Evolutionary conservation across 2,888 invertebrate genomes (phyloP), one percentile per base, ranked within the genome.

Genomic region (Brachyptera risi): DNA sequence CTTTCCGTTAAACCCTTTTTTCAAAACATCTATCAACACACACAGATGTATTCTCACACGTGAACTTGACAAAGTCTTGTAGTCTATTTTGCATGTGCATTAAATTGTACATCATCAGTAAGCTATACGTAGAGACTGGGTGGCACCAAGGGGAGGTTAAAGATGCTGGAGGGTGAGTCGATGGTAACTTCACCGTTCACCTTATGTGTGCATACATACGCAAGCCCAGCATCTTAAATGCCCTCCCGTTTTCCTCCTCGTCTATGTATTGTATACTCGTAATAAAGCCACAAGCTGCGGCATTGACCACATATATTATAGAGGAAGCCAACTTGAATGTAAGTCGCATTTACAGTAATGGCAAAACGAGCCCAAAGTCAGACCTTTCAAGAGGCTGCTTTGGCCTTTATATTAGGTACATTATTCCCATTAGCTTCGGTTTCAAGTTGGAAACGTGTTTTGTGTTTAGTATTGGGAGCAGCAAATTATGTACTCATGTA

Each of bases 341-440:
- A 62, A 62, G 62, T 62, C 59, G 62, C 62, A 56, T 62, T 62
- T 62, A 56, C 62, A 21, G 54, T 54, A 54, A 54, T 37, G 54
- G 54, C 54, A 19, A 35, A 37, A 19, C 54, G 19, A 31, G 35
- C 7, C 31, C 17, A 37, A 37, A 37, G 23, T 35, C 37, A 54
- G 4, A 19, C 54, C 35, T 24, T 23, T 47, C 24, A 24, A 21
- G 47, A 21, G 23, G n/a, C n/a, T 47, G 47, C 21, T 47, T 3
- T 23, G 35, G 37, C 2, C 37, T 13, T 13, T 51, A 35, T 51
- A 54, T 37, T 19, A 54, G 17, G 23, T 37, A 54, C 35, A 54
- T 54, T 54, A 31, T 5, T 7, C 7, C 31, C 11, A 31, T 31
- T 31, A 31, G 31, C 31, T 31, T 31, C 5, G 31, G 31, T 7